Base-by-base conservation (phyloP, 2,797 vertebrate genomes). In the Esox masquinongy region DNA sequence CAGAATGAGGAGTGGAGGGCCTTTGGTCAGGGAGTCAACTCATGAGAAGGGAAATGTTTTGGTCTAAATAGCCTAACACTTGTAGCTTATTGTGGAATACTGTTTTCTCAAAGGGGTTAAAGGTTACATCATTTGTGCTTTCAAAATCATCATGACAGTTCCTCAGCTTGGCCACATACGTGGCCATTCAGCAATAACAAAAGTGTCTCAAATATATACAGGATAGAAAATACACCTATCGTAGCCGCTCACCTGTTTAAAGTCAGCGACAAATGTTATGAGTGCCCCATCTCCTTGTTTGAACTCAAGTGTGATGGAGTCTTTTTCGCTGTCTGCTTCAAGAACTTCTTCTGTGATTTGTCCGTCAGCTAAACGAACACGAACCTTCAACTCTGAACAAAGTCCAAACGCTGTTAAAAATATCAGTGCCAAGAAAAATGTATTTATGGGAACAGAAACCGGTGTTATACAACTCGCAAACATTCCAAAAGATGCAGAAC, bases 341-440 rank as follows among this genome's bases (percentile, higher is more conserved):
- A 98, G 82, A 70, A 95, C 94, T 92, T 98, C 97, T 84, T 98
- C 96, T 4, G 96, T 93, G 89, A 99, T 93, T 87, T 95, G 94
- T 82, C 97, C 96, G 88, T 97, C 96, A 3, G 94, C 86, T 82
- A 98, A 90, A 74, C 96, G 93, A 85, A 99, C 97, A 24, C 95
- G 95, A 74, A 99, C 97, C 85, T 95, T 93, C 83, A 98, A 92
- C 92, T 98, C 97, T 0, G 96, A 93, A 3, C 90, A 83, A 11
- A 89, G 84, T 75, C 88, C 92, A 76, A 43, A 72, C 0, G 87
- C 79, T 50, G 82, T 70, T 3, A 90, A 64, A 85, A 91, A 82
- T 80, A 83, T 75, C 82, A 92, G 84, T 77, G 87, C 83, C 80
- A 87, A 88, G 5, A 91, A 77, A 36, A 86, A 84, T 80, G 83